Evolutionary conservation across 2,888 invertebrate genomes (phyloP).

Genomic region (Actias luna): DNA sequence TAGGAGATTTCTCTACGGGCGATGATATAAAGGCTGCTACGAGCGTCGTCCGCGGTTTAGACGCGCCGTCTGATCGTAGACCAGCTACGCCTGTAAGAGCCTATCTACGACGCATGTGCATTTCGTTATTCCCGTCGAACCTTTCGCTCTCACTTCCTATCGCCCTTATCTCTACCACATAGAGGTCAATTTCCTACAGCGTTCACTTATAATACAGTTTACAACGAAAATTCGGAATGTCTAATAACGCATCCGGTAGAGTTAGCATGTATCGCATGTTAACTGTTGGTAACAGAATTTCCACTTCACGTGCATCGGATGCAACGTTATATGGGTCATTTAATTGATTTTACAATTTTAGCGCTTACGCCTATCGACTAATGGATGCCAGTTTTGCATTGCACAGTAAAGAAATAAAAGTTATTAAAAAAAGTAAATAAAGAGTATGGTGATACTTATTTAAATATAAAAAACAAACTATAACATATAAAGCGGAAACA

Average conservation of each 20-base stretch:
- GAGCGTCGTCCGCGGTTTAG: constrained; percentile 61
- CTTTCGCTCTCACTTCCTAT: constrained; percentile 28
- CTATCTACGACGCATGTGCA: constrained; percentile 71
- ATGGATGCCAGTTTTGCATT: no score
- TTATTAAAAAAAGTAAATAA: no score
- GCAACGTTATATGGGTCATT: not conserved
- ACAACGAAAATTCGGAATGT: constrained; percentile 48
- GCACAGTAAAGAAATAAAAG: no score
- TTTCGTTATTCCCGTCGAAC: constrained; percentile 38
- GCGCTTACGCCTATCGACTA: no score
- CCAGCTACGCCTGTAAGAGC: constrained; percentile 55
- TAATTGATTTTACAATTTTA: no score
- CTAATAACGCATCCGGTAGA: constrained; percentile 55
- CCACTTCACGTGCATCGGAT: not conserved
- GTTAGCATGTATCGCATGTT: not conserved
- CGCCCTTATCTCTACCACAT: constrained; percentile 31
- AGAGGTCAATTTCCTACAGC: not conserved
- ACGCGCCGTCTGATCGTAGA: constrained; percentile 69
- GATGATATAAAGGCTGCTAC: constrained; percentile 55
- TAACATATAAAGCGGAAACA: no score
- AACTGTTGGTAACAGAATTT: constrained; percentile 4
- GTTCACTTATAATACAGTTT: constrained; percentile 18
- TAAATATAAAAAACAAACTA: no score
- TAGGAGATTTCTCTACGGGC: constrained; percentile 16
- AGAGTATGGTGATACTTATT: no score